phyloP scores from a whole-genome alignment of 2,888 invertebrate species.

The Caenorhabditis drosophilae region DNA sequence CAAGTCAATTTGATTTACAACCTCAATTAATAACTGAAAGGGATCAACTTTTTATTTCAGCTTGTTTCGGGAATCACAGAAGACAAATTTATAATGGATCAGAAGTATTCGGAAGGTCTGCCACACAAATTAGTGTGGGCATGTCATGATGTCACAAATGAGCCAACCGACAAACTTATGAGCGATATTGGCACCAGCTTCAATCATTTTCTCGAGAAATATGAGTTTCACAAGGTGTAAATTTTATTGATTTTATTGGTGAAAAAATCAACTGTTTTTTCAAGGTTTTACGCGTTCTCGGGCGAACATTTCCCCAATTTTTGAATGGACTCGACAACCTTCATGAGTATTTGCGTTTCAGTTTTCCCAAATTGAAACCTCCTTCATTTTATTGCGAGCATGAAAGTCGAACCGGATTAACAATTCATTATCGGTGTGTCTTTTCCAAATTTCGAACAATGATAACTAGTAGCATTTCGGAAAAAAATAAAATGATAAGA shows the following conservation, averaged over 20 bases:
- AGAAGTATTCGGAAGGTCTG: constrained; percentile 53
- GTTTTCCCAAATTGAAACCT: constrained; percentile 78
- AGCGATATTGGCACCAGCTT: constrained; percentile 50
- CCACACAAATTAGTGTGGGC: constrained; percentile 59
- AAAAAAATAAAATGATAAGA: too few species aligned
- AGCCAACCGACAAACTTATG: constrained; percentile 42
- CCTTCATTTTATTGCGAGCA: constrained; percentile 97
- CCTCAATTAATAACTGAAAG: too few species aligned
- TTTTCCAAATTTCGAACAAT: too few species aligned
- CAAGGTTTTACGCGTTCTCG: constrained; percentile 62
- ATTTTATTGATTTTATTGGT: too few species aligned
- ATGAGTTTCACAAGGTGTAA: constrained; percentile 61
- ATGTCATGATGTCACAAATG: constrained; percentile 58
- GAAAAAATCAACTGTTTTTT: too few species aligned
- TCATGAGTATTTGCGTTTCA: constrained; percentile 63
- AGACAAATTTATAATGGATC: constrained; percentile 47
- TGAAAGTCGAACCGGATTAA: constrained; percentile 88
- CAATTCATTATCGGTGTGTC: constrained; percentile 81
- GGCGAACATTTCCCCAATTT: constrained; percentile 66
- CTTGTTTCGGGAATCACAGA: constrained; percentile 54
- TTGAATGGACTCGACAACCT: constrained; percentile 67
- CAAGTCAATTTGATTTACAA: too few species aligned
- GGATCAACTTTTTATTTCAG: constrained; percentile 29
- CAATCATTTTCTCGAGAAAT: constrained; percentile 55
- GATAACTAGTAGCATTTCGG: too few species aligned